phyloP scores from a whole-genome alignment of 2,797 vertebrate genomes.

The Betta splendens region DNA sequence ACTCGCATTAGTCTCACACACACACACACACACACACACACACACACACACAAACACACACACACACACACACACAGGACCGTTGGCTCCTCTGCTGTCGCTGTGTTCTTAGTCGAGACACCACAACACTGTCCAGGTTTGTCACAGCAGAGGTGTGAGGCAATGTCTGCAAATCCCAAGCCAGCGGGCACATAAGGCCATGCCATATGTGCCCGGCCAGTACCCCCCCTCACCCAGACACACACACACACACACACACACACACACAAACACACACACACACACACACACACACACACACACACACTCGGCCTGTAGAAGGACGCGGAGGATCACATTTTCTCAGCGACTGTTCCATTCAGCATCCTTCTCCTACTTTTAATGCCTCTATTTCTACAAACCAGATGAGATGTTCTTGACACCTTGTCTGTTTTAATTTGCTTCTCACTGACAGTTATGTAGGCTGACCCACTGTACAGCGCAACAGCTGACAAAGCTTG shows the following conservation, averaged over 20 bases:
- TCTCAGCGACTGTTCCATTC: conserved; percentile 61
- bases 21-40: neutral
- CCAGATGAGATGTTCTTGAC: neutral
- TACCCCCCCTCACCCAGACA: conserved; percentile 24
- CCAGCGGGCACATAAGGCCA: conserved; percentile 70
- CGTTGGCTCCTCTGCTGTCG: conserved; percentile 12
- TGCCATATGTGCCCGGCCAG: conserved; percentile 67
- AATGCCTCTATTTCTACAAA: conserved; percentile 11
- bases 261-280: conserved; percentile 11
- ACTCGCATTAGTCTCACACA: neutral
- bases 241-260: no score
- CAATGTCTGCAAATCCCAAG: conserved; percentile 42
- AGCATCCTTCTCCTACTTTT: conserved; percentile 5
- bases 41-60: neutral
- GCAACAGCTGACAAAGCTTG: conserved; percentile 48
- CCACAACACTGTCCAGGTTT: conserved; percentile 42
- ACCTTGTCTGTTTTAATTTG: conserved; percentile 25
- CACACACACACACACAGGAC: neutral
- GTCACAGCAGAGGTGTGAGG: conserved; percentile 48
- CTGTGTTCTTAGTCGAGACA: conserved; percentile 11
- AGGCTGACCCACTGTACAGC: conserved; percentile 20
- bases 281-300: no score
- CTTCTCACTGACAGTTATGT: conserved; percentile 29
- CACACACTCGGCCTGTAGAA: conserved; percentile 57
- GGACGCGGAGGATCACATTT: conserved; percentile 51